Base-by-base conservation (phyloP, 2,888 invertebrate species). In the Sylvicola fuscatus region DNA sequence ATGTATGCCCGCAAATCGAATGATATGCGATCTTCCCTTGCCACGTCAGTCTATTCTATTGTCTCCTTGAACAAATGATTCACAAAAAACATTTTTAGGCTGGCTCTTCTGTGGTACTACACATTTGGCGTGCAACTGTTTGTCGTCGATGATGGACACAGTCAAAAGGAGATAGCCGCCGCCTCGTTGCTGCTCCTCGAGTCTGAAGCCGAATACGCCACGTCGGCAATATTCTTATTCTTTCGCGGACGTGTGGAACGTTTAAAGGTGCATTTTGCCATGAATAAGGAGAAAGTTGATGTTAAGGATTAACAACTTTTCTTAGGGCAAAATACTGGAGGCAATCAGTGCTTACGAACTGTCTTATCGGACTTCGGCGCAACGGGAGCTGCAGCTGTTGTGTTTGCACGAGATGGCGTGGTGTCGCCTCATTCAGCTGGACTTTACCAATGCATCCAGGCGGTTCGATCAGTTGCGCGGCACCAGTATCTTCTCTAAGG, bases 91-190 rank as follows among this genome's bases (percentile, higher is more conserved):
- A 28, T 28, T 15, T 15, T 34, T 17, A 36, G 21, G 21, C 8
- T 71, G 41, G 61, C 65, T 2, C 49, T 72, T 32, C 49, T 76
- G 32, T 76, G 75, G 72, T 77, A 74, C 48, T 72, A 74, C 46
- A 73, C 74, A 12, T 70, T 74, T 29, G 68, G 74, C 3, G 58
- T 71, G 37, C 76, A 76, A 27, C 71, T 73, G 48, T 73, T 72
- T 49, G 68, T 69, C 2, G 55, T 72, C 10, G 43, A 45, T 7
- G 72, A 75, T 48, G 72, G 70, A 3, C 60, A 58, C 16, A 67
- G 70, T 45, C 58, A 61, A 44, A 66, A 69, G 13, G 72, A 72
- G 7, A 65, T 68, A 1, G 56, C 61, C 31, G 62, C 60, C 3
- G 67, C 70, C 0, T 56, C 58, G 39, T 49, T 58, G 38, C 52